Evolutionary conservation across 2,888 invertebrate genomes (phyloP), one percentile per base, ranked within the genome.

Genomic region (Microctonus brassicae): DNA sequence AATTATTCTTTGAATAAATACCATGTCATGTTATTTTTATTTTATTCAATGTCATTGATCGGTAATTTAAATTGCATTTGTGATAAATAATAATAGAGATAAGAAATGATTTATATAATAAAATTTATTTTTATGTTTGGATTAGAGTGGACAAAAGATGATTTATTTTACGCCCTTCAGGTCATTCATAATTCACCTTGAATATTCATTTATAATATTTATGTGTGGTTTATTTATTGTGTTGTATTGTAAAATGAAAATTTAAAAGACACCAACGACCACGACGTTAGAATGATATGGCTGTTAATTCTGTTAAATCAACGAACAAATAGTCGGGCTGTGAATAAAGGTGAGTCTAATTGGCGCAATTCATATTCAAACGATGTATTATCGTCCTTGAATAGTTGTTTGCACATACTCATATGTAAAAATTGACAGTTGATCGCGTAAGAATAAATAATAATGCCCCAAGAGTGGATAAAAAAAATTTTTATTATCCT

Each of bases 331-430:
- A 85, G 84, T 77, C 80, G 81, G 74, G 79, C 72, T 75, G 79
- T 78, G 85, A 83, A 84, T 82, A 83, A 84, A 86, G 86, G 83
- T 85, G 81, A 85, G 80, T 78, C 82, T 85, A 83, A 84, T 85
- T 82, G 84, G 80, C 78, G 78, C 84, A 84, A 86, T 86, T 86
- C 82, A 83, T 84, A 86, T 85, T 85, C 83, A 86, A 85, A 86
- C 83, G 83, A 83, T 82, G 79, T 79, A 77, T 20, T 77, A 74
- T 79, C n/a, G 82, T 72, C 76, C 76, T 76, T 76, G 73, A 72
- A 73, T 72, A 58, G 63, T 69, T 60, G 73, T 73, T 47, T 69
- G 63, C 58, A 63, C 42, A 22, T 67, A 58, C 39, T 26, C 20
- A 29, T 34, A 63, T 29, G 57, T 42, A 63, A 39, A 64, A 64